These are phyloP conservation scores for Teleogryllus occipitalis DNA, from an alignment of 1,140 invertebrate species.

Conservation along the genomic window DNA sequence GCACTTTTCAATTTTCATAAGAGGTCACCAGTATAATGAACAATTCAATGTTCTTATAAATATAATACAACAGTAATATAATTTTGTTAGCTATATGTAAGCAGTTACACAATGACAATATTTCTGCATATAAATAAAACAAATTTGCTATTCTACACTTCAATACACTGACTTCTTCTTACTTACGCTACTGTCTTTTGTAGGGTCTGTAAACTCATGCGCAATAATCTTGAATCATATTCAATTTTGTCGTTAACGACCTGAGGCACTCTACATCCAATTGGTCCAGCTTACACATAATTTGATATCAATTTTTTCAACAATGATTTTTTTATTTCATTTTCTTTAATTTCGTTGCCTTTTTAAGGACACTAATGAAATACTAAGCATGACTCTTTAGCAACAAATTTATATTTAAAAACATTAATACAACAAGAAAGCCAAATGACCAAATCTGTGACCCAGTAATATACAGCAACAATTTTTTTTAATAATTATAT, in stretches of 20 bases:
- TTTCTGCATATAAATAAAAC: constrained; percentile 9
- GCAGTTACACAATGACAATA: constrained; percentile 16
- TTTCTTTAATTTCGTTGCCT: constrained; percentile 18
- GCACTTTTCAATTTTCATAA: constrained; percentile 15
- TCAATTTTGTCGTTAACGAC: neutral
- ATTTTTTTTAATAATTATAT: too few relatives aligned
- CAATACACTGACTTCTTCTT: constrained; percentile 2
- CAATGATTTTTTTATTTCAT: neutral
- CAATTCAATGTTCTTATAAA: neutral
- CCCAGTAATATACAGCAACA: neutral
- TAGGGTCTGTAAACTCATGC: neutral
- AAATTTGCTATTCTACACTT: neutral
- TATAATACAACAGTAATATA: constrained; percentile 6
- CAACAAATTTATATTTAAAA: constrained; percentile 7
- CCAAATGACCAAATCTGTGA: neutral
- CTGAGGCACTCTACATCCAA: constrained; percentile 14
- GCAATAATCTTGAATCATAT: neutral
- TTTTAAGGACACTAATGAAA: constrained; percentile 20
- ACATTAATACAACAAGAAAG: neutral
- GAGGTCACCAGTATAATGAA: neutral
- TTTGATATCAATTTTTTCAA: constrained; percentile 7
- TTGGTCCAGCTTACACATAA: constrained; percentile 16
- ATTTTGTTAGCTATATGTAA: neutral
- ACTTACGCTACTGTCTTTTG: constrained; percentile 19
- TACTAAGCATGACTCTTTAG: constrained; percentile 3